Evolutionary conservation across 2,113 vertebrate species (phyloP).

Genomic region (Ceuthmochares aereus): DNA sequence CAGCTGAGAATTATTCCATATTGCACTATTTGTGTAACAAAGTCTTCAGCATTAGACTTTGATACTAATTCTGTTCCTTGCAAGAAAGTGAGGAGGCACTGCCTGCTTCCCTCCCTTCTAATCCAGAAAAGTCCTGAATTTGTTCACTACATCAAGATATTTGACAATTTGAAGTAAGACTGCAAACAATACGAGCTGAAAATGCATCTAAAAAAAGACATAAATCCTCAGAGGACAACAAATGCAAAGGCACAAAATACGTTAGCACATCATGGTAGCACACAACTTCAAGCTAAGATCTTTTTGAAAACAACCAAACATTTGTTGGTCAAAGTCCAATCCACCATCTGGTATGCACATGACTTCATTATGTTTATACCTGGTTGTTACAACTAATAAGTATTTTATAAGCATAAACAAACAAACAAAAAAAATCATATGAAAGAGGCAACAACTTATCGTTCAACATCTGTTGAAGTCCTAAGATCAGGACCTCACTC

Average conservation of each 20-base stretch:
- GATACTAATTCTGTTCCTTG: not conserved
- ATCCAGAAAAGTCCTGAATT: not conserved
- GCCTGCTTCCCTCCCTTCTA: not conserved
- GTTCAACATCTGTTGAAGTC: not conserved
- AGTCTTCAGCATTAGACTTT: not conserved
- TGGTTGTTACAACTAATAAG: not conserved
- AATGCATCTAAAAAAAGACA: not conserved
- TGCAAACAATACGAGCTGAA: not conserved
- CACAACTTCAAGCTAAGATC: not conserved
- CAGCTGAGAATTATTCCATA: not conserved
- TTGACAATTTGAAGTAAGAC: not conserved
- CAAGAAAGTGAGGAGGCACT: not conserved
- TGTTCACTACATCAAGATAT: not conserved
- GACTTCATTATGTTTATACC: not conserved
- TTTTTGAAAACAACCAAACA: not conserved
- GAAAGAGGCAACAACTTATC: not conserved
- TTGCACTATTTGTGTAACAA: not conserved
- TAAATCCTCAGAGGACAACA: not conserved
- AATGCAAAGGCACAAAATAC: not conserved
- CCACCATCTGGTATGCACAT: not conserved
- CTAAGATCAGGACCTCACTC: not conserved
- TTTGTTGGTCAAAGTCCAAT: not conserved
- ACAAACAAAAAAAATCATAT: not conserved
- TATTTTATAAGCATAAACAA: not conserved
- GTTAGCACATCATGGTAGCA: accelerated